Evolutionary conservation across 2,797 vertebrate species (phyloP).

Genomic region (Peromyscus attwateri): DNA sequence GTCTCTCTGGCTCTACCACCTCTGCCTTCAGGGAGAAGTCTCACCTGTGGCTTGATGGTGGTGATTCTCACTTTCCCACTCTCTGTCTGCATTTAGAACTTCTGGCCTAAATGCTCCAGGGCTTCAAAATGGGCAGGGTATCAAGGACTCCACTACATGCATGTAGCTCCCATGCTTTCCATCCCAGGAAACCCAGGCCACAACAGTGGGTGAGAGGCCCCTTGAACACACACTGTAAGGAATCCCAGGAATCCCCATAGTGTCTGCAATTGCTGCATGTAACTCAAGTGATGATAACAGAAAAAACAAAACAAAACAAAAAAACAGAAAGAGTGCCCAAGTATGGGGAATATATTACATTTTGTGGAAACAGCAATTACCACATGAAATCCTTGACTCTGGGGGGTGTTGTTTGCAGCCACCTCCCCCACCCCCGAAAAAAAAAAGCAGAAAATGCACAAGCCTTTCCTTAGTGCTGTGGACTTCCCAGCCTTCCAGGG

Average conservation of each 20-base stretch:
- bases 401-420: not conserved
- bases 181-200: not conserved
- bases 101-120: not conserved
- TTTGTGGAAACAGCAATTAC: not conserved
- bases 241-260: not conserved
- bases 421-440: too few relatives aligned
- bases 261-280: not conserved
- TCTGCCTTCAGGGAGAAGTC: not conserved
- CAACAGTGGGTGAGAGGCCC: rapidly evolving
- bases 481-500: not conserved
- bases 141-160: not conserved
- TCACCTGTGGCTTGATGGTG: not conserved
- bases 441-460: not conserved
- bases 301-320: not conserved
- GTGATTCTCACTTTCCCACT: not conserved
- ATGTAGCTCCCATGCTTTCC: not conserved
- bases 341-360: not conserved
- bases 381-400: not conserved
- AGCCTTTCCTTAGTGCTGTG: not conserved
- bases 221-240: not conserved
- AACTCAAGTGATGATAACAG: slow-evolving; percentile 1
- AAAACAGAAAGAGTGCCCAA: not conserved
- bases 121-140: not conserved
- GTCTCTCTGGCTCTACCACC: not conserved
- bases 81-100: not conserved